Base-by-base conservation (phyloP, 2,113 vertebrate species). In the Sprattus sprattus region DNA sequence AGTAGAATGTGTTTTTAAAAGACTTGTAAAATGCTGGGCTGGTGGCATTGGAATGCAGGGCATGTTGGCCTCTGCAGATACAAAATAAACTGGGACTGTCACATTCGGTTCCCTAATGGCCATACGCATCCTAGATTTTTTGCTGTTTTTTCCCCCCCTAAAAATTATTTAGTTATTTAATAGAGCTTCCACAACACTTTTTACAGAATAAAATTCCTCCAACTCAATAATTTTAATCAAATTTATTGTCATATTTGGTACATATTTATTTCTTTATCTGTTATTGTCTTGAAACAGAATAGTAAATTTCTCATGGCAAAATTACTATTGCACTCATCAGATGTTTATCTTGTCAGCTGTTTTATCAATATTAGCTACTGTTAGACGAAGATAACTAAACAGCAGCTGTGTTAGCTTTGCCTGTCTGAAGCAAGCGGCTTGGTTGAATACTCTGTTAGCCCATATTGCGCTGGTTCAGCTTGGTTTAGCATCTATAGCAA, bases 331-430 rank as follows among this genome's bases (percentile, higher is more conserved):
- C n/a, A 67, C 64, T 67, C 22, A 67, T 25, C 9, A 67, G 7
- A 54, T 54, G 18, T 18, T 71, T 28, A 71, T 25, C 64, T 32
- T 22, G 54, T 60, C 54, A 60, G 18, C 54, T 60, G 18, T 60
- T 71, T 71, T 71, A 71, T 71, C 64, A 71, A 28, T 71, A 28
- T 71, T 71, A 71, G n/a, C 25, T 71, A 28, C 64, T 71, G 64
- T 28, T 32, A 32, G 8, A 3, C 15, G 64, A 71, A 32, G 64
- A 71, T 13, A 71, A 71, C 64, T 1, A 13, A 22, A 71, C 22
- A 71, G n/a, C 64, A 71, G 64, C 64, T 71, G 64, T 71, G 25
- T 71, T 71, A 28, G 25, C 25, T 25, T 71, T 8, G 25, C 32
- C 25, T 25, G 1, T 60, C 64, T 15, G 64, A 71, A 71, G 64